phyloP scores from a whole-genome alignment of 2,888 invertebrate genomes.

The Cephus pygmeus region DNA sequence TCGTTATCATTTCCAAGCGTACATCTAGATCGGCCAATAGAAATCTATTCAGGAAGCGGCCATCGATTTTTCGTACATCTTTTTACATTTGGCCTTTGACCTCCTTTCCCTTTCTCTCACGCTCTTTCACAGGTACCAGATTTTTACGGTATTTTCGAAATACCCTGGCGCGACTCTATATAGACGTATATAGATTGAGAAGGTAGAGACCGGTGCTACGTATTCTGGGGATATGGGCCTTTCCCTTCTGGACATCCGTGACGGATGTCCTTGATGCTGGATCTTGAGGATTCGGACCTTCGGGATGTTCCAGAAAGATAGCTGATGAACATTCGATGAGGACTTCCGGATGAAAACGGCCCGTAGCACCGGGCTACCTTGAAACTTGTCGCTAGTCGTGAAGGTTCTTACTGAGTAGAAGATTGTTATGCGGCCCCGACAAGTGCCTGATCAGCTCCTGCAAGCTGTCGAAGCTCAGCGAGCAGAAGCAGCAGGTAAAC shows the following conservation, averaged over 20 bases:
- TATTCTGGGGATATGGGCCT: not conserved
- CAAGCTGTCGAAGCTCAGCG: conserved; percentile 85
- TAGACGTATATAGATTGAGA: not conserved
- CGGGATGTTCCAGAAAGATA: not conserved
- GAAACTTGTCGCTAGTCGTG: conserved; percentile 70
- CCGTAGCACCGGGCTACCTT: conserved; percentile 46
- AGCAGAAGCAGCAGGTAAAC: conserved; percentile 90
- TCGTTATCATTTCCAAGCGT: not conserved
- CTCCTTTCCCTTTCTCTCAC: not conserved
- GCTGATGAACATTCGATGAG: not conserved
- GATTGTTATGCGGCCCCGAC: conserved; percentile 89
- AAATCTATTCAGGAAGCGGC: not conserved
- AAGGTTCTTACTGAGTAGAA: conserved; percentile 87
- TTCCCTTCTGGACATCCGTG: not conserved
- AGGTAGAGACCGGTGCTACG: not conserved
- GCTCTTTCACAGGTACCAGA: not conserved
- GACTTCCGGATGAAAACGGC: not conserved
- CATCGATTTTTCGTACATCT: not conserved
- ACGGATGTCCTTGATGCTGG: not conserved
- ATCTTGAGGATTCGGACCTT: not conserved
- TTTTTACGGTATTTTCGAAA: not conserved
- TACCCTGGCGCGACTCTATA: not conserved
- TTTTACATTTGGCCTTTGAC: not conserved
- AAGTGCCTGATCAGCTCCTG: conserved; percentile 88
- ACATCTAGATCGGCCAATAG: not conserved